Evolutionary conservation across 2,797 vertebrate species (phyloP).

Genomic region (Hippopotamyrus pictus): DNA sequence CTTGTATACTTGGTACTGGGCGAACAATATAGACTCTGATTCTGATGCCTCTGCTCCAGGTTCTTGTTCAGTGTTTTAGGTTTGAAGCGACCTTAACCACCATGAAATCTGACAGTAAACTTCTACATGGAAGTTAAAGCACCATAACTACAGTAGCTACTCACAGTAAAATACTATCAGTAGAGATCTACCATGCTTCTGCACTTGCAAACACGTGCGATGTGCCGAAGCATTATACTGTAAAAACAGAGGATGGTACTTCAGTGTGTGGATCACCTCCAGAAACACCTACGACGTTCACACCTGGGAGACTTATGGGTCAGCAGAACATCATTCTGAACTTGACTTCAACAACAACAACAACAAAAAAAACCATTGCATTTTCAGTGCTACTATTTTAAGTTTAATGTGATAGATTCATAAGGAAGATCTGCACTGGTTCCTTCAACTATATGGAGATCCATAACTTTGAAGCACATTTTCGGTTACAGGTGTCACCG

Average conservation of each 20-base stretch:
- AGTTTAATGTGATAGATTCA: background rate
- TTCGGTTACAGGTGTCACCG: background rate
- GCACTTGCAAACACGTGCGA: background rate
- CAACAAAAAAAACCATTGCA: background rate
- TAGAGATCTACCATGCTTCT: background rate
- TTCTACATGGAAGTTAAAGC: background rate
- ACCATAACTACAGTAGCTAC: background rate
- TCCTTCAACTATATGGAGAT: background rate
- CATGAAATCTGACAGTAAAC: background rate
- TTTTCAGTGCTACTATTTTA: background rate
- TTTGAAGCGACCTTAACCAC: background rate
- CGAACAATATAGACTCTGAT: background rate
- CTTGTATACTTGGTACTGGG: background rate
- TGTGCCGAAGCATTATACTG: background rate
- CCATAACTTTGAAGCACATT: background rate
- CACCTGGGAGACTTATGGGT: conserved; percentile 14
- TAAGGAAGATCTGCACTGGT: background rate
- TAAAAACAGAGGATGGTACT: background rate
- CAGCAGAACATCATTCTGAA: conserved; percentile 40
- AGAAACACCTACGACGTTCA: background rate
- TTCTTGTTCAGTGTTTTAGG: background rate
- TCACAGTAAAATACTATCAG: background rate
- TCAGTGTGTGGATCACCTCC: background rate
- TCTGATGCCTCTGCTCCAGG: background rate
- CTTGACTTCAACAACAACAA: conserved; percentile 13